These are phyloP conservation scores for Philereme vetulata DNA, from an alignment of 2,888 invertebrate species.

Conservation along the genomic window DNA sequence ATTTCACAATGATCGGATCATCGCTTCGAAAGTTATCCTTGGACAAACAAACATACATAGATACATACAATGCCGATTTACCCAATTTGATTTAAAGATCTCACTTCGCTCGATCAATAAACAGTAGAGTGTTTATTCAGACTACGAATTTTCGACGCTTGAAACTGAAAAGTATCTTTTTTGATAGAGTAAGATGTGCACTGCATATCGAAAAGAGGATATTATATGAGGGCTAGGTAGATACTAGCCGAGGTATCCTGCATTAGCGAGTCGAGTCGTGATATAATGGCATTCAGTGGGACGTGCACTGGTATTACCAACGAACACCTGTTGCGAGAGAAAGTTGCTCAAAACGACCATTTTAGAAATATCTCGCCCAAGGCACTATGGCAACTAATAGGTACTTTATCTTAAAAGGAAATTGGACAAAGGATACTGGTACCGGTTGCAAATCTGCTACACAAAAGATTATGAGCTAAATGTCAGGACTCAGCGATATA, in stretches of 20 bases:
- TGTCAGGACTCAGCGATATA: conserved; percentile 39
- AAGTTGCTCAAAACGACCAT: conserved; percentile 48
- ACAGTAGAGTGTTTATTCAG: too few relatives aligned
- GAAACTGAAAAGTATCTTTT: too few relatives aligned
- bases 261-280: conserved; percentile 44
- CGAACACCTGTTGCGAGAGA: conserved; percentile 60
- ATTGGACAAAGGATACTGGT: conserved; percentile 47
- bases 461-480: conserved; percentile 39
- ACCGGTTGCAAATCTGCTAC: conserved; percentile 35
- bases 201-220: background rate
- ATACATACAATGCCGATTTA: too few relatives aligned
- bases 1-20: too few relatives aligned
- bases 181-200: too few relatives aligned
- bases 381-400: conserved; percentile 26
- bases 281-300: conserved; percentile 60
- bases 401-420: conserved; percentile 38
- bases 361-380: conserved; percentile 35
- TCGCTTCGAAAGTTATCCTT: too few relatives aligned
- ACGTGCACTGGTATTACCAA: conserved; percentile 43
- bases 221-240: background rate
- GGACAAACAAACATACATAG: too few relatives aligned
- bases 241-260: conserved; percentile 23
- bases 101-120: too few relatives aligned
- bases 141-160: too few relatives aligned
- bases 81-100: too few relatives aligned